A percentile compares a stretch with the other conserved stretches of the same genome.
Evolutionary conservation across 2,113 vertebrate species (phyloP).

Genomic region (Oenanthe oenanthe): DNA sequence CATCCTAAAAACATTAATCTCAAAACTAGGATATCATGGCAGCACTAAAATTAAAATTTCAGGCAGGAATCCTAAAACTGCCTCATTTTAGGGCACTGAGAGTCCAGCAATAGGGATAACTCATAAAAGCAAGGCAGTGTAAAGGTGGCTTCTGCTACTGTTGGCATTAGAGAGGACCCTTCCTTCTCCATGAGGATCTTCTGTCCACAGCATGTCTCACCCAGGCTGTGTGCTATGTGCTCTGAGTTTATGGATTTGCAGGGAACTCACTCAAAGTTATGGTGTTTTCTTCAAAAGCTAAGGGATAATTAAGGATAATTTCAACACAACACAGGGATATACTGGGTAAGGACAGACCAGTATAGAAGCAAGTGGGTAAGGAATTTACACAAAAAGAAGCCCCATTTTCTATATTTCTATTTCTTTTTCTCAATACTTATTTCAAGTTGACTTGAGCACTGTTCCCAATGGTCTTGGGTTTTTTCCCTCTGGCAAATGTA

Average conservation of each 20-base stretch:
- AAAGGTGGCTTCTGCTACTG: background rate
- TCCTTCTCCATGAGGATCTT: background rate
- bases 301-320: background rate
- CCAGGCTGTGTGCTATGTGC: accelerated
- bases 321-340: background rate
- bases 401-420: background rate
- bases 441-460: background rate
- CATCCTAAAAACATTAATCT: background rate
- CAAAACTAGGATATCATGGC: background rate
- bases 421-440: background rate
- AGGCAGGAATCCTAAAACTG: background rate
- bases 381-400: background rate
- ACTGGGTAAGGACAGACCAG: background rate
- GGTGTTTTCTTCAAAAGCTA: background rate
- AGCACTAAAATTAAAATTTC: background rate
- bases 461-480: background rate
- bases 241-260: background rate
- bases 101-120: background rate
- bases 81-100: background rate
- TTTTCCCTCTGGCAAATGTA: background rate
- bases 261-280: background rate
- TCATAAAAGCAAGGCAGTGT: background rate
- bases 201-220: background rate
- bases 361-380: background rate
- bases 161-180: background rate